phyloP scores from a whole-genome alignment of 2,797 vertebrate genomes.

The Naso thynnoides region DNA sequence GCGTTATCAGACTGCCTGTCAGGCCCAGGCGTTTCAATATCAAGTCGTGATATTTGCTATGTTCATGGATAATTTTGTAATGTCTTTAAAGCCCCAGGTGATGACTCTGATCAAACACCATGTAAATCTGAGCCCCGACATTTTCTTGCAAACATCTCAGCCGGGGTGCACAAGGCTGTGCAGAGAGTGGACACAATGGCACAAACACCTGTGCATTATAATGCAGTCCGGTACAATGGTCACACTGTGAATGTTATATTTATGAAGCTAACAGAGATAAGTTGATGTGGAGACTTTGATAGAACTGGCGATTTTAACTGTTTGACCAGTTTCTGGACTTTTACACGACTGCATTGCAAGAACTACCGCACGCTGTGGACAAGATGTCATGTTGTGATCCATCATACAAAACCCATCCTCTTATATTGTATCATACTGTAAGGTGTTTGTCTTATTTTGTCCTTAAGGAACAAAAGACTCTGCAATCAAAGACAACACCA shows the following conservation, averaged over 20 bases:
- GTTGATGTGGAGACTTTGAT: neutral
- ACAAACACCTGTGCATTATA: slow-evolving; percentile 7
- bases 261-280: neutral
- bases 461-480: slow-evolving; percentile 7
- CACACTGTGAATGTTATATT: neutral
- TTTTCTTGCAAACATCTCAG: slow-evolving; percentile 45
- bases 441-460: slow-evolving; percentile 3
- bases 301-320: slow-evolving; percentile 1
- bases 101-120: slow-evolving; percentile 66
- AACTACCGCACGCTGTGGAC: neutral
- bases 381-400: neutral
- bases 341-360: neutral
- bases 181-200: slow-evolving; percentile 18
- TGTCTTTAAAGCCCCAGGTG: slow-evolving; percentile 65
- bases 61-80: slow-evolving; percentile 71
- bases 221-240: neutral
- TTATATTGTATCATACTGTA: neutral
- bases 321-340: neutral
- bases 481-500: slow-evolving; percentile 3
- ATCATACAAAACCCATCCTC: slow-evolving; percentile 3
- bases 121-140: slow-evolving; percentile 51
- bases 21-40: slow-evolving; percentile 54
- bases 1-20: slow-evolving; percentile 70
- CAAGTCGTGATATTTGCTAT: slow-evolving; percentile 68
- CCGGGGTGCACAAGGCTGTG: slow-evolving; percentile 20